phyloP scores from a whole-genome alignment of 2,888 invertebrate species.

The Coelopa pilipes region DNA sequence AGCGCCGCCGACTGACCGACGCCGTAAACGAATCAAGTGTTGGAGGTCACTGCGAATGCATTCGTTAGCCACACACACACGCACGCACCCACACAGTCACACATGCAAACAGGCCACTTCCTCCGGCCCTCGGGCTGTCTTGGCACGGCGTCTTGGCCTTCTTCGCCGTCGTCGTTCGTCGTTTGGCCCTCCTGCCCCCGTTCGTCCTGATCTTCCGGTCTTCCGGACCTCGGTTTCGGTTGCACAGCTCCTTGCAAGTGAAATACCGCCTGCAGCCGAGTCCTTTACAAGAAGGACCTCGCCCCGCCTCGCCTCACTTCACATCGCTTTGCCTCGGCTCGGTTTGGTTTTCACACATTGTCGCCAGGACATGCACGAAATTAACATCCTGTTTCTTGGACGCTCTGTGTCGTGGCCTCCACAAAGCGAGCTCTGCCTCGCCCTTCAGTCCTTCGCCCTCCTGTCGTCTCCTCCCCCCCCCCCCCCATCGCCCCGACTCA shows the following conservation, averaged over 20 bases:
- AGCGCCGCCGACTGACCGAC: conserved; percentile 13
- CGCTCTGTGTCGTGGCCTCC: not conserved
- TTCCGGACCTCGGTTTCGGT: not conserved
- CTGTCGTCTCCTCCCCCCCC: no score
- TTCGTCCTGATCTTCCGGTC: no score
- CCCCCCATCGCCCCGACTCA: no score
- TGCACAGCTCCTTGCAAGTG: not conserved
- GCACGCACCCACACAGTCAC: no score
- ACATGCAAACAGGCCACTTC: no score
- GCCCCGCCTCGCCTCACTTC: no score
- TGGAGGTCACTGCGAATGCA: conserved; percentile 19
- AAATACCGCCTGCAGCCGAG: conserved; percentile 21
- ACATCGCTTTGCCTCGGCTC: no score
- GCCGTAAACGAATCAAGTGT: conserved; percentile 2
- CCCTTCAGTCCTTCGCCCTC: no score
- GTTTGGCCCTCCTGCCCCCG: no score
- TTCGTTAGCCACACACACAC: conserved; percentile 1
- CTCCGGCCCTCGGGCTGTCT: conserved; percentile 2
- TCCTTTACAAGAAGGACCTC: conserved; percentile 20
- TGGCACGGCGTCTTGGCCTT: not conserved
- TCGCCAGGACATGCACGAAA: conserved; percentile 17
- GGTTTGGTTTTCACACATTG: conserved; percentile 27
- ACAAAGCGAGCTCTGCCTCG: not conserved
- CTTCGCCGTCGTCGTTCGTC: no score
- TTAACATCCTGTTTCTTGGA: conserved; percentile 22